Conservation (phyloP, 2,113 vertebrate species). For the Myiagra hebetior region DNA sequence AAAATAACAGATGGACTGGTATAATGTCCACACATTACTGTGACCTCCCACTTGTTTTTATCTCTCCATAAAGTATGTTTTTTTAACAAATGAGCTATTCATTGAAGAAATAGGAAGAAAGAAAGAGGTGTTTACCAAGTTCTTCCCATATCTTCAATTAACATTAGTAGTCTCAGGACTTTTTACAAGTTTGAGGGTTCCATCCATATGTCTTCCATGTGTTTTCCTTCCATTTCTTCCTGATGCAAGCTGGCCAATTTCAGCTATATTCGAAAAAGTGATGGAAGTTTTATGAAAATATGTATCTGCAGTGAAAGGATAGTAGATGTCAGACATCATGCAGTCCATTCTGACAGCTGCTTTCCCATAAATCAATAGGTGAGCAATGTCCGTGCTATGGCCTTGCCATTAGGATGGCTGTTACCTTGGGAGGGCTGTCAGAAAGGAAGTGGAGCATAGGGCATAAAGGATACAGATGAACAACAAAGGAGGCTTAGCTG, state of each 20-base stretch:
- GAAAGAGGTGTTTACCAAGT: neutral
- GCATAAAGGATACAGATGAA: neutral
- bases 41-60: neutral
- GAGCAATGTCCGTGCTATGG: neutral
- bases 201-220: fast-evolving
- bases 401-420: neutral
- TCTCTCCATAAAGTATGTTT: neutral
- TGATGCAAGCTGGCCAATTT: neutral
- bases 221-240: neutral
- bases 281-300: neutral
- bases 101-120: neutral
- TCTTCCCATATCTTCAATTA: neutral
- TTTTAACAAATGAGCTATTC: neutral
- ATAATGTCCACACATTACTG: neutral
- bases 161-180: neutral
- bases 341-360: neutral
- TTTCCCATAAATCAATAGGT: neutral
- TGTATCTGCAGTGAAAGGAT: neutral
- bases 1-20: neutral
- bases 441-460: neutral
- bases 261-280: neutral
- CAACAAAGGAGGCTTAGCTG: neutral
- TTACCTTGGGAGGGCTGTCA: neutral
- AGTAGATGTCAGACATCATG: neutral
- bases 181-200: neutral